Evolutionary conservation across 2,888 invertebrate species (phyloP), one percentile per base, ranked within the genome.

Genomic region (Meiosimyza decipiens): DNA sequence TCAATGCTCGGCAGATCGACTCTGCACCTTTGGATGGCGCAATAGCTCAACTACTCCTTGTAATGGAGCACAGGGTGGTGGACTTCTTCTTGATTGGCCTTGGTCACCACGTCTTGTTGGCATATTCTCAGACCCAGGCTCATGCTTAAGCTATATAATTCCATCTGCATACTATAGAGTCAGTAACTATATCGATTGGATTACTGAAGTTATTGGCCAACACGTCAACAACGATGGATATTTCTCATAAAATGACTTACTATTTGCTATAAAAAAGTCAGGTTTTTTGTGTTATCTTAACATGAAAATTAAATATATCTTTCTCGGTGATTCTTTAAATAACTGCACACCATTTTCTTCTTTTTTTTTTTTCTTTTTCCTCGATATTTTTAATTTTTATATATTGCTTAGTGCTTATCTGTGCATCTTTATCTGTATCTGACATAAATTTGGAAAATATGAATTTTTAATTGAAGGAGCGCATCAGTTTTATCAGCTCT

Each of bases 1-100:
- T 12, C 69, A 68, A n/a, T 57, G 49, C 13, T 70, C 60, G 11
- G 71, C 16, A 3, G 63, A 67, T 40, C 67, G 74, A 63, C 33
- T 78, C 54, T 79, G 79, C 62, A 76, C 78, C 1, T 65, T 70
- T n/a, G 76, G 76, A 6, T 74, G 71, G 64, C 71, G 52, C 6
- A 73, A 76, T 16, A 73, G 62, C 22, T 49, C 28, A 2, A 63
- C 73, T 22, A 74, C 77, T 9, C 78, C 79, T 0, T 79, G 79
- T 47, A 18, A 60, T 28, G 75, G 76, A 13, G 75, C 76, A 50
- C 68, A 76, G 59, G 78, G 79, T 1, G 79, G 76, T 55, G 79
- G 79, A 16, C 67, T 79, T 51, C 70, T 78, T 15, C 57, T 77
- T 11, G 69, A 72, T 55, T 79, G 78, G 78, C 78, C 77, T 15